A percentile compares a stretch with the other conserved stretches of the same genome.
These are phyloP conservation scores for Oxygymnocypris stewartii DNA, from an alignment of 2,113 vertebrate genomes.

Conservation along the genomic window DNA sequence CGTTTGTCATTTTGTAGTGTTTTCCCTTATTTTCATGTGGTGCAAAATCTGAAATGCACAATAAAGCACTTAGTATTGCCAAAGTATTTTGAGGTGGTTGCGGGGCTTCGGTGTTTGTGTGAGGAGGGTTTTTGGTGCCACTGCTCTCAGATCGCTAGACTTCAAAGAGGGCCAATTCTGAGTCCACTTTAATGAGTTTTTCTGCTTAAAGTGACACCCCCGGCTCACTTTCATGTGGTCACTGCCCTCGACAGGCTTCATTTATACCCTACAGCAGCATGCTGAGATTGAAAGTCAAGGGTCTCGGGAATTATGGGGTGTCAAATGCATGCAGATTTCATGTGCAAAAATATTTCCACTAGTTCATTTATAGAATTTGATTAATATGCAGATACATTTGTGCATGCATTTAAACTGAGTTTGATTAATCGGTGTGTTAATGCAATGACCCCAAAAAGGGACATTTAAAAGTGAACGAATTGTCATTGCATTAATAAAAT, in stretches of 20 bases:
- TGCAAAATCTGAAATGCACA: background rate
- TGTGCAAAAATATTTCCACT: background rate
- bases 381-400: background rate
- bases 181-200: slow-evolving; percentile 54
- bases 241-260: background rate
- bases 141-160: background rate
- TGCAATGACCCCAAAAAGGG: background rate
- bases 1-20: slow-evolving; percentile 39
- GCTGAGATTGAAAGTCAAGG: background rate
- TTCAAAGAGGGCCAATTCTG: slow-evolving; percentile 35
- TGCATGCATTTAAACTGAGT: background rate
- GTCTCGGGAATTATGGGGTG: background rate
- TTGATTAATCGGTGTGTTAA: background rate
- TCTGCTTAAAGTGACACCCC: slow-evolving; percentile 25
- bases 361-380: background rate
- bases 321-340: background rate
- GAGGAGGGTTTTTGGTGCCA: background rate
- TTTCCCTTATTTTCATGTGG: slow-evolving; percentile 19
- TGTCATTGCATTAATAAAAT: background rate
- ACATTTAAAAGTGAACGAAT: background rate
- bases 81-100: slow-evolving; percentile 16
- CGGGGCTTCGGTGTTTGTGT: background rate
- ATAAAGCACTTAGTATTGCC: slow-evolving; percentile 20
- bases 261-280: background rate
- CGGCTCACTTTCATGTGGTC: slow-evolving; percentile 16